phyloP scores from a whole-genome alignment of 2,888 invertebrate species.

The Arenicola marina region DNA sequence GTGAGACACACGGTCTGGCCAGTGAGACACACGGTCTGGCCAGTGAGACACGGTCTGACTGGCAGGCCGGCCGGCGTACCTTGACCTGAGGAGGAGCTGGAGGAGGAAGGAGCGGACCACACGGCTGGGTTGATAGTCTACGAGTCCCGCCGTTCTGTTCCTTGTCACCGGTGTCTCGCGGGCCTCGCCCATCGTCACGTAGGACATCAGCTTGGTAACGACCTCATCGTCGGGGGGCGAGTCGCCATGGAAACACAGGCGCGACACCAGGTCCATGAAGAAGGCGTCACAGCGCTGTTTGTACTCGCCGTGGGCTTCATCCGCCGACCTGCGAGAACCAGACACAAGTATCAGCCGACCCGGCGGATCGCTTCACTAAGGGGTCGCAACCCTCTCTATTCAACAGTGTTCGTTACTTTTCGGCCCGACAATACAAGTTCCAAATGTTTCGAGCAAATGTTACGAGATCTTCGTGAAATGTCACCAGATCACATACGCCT shows the following conservation, averaged over 20 bases:
- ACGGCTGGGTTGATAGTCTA: constrained; percentile 47
- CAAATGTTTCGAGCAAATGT: background rate
- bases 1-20: too few species aligned
- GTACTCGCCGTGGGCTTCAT: constrained; percentile 20
- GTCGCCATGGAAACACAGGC: constrained; percentile 31
- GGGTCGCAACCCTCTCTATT: too few species aligned
- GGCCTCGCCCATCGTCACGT: constrained; percentile 13
- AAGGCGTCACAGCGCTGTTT: constrained; percentile 33
- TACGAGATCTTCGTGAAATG: background rate
- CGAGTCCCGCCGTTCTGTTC: constrained; percentile 37
- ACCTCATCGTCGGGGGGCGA: constrained; percentile 28
- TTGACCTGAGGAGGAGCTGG: constrained; percentile 44
- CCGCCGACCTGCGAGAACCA: too few species aligned
- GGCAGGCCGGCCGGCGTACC: constrained; percentile 26
- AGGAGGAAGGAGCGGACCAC: constrained; percentile 48
- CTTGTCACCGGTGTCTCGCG: too few species aligned
- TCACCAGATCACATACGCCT: background rate
- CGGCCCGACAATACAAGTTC: background rate
- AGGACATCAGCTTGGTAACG: constrained; percentile 27
- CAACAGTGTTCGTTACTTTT: background rate
- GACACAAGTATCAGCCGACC: too few species aligned
- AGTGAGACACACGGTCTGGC: too few species aligned
- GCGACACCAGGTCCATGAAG: constrained; percentile 36
- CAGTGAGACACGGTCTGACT: too few species aligned
- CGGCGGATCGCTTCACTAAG: too few species aligned